Evolutionary conservation across 2,797 vertebrate genomes (phyloP), one percentile per base, ranked within the genome.

Genomic region (Steatocranus sp.): DNA sequence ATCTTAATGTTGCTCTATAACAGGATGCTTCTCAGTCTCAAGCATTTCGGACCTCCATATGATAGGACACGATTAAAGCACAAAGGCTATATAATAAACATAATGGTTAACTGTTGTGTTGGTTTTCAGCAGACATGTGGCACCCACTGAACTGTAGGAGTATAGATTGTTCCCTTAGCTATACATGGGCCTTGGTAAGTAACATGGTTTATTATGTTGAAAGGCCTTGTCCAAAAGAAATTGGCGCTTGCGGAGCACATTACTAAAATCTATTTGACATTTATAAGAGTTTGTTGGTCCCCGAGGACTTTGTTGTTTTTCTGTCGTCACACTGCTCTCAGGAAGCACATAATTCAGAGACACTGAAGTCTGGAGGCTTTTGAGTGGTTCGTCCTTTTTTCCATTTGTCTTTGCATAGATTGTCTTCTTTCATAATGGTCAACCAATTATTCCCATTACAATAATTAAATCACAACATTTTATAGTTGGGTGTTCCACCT

Each of bases 241-340:
- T 48, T 73, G 76, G 87, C 75, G 86, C 86, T 91, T 54, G 30
- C 83, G 75, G 75, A 91, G 58, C 63, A 86, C 87, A 90, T 91
- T 87, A 89, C 86, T 82, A 77, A 90, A 93, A 86, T 83, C 84
- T 82, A 81, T 90, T 84, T 93, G 92, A 94, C 92, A 91, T 93
- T 93, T 94, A 87, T 92, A 84, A 87, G 89, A 89, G 83, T 92
- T 91, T 87, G 87, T 86, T 25, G 68, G 54, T 82, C 81, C 90
- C 88, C 82, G 41, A 84, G 90, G 87, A 89, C 75, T 90, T 85
- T 82, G 78, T 84, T 92, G 84, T 92, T 93, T 92, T 90, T 66
- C 75, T 48, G 58, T 46, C n/a, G 6, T 83, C 87, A 75, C 81
- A 17, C 70, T 82, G 66, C 87, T 93, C 77, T 85, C 78, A 78